These are phyloP conservation scores for Mythimna impura DNA, from an alignment of 2,888 invertebrate species.

Conservation along the genomic window DNA sequence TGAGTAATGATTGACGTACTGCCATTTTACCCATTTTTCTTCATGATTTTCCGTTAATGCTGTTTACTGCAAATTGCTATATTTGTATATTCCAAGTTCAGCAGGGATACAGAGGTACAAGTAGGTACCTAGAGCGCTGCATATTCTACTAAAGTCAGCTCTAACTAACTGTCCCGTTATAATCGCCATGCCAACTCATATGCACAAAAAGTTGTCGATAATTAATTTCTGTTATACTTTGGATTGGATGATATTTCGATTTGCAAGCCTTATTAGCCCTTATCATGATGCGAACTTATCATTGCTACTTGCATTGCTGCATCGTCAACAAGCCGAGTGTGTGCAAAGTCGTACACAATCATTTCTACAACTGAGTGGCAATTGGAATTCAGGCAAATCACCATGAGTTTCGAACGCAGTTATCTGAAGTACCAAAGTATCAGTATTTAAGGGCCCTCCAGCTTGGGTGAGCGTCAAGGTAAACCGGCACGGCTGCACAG, in stretches of 20 bases:
- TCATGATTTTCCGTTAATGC: too few species aligned
- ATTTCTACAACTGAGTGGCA: constrained; percentile 15
- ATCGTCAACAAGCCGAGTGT: constrained; percentile 18
- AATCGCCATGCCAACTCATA: constrained; percentile 21
- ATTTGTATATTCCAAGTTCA: too few species aligned
- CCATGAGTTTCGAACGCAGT: constrained; percentile 21
- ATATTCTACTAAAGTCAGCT: constrained; percentile 12
- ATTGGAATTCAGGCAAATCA: constrained; percentile 31
- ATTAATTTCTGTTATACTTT: constrained; percentile 16
- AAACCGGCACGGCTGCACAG: constrained; percentile 77
- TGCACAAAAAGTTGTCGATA: constrained; percentile 26
- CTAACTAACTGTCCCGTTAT: neutral
- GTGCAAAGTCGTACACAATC: constrained; percentile 12
- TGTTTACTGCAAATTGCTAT: too few species aligned
- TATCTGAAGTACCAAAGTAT: constrained; percentile 36
- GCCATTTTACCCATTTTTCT: constrained; percentile 6
- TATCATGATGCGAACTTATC: constrained; percentile 38
- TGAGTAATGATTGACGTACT: constrained; percentile 41
- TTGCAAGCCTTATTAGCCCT: constrained; percentile 39
- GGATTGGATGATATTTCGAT: constrained; percentile 19
- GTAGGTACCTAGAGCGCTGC: neutral
- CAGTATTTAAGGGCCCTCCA: constrained; percentile 68
- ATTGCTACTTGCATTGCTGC: constrained; percentile 26
- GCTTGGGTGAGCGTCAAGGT: constrained; percentile 82
- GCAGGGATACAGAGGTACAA: too few species aligned